Evolutionary conservation across 2,113 vertebrate species (phyloP).

Genomic region (Lophochroa leadbeateri): DNA sequence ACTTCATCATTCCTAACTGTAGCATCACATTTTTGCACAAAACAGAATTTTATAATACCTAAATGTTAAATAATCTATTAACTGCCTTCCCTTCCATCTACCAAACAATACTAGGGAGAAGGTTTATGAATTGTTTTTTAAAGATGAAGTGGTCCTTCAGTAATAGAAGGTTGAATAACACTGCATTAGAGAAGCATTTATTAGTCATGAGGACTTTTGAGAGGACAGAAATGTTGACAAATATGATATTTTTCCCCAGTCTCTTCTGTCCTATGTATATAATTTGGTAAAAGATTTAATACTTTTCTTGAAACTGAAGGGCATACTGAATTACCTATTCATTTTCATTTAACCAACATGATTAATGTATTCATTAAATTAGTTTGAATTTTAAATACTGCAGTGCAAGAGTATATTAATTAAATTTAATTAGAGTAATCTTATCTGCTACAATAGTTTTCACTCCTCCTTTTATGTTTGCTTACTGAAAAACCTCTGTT

Average conservation of each 20-base stretch:
- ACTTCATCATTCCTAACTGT: background rate
- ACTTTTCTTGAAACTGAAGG: constrained; percentile 14
- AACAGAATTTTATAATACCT: background rate
- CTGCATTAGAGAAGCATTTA: background rate
- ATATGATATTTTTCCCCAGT: background rate
- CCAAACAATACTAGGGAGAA: background rate
- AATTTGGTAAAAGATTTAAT: background rate
- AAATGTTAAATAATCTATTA: background rate
- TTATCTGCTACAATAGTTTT: background rate
- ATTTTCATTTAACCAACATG: background rate
- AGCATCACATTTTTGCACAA: background rate
- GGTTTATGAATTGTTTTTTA: background rate
- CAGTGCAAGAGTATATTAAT: constrained; percentile 21
- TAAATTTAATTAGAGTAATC: constrained; percentile 46
- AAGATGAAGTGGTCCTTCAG: background rate
- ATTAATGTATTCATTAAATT: constrained; percentile 52
- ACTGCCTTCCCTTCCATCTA: background rate
- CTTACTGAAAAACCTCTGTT: background rate
- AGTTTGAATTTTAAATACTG: constrained; percentile 4
- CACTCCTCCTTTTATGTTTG: background rate
- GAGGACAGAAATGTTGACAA: background rate
- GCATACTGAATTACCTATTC: background rate
- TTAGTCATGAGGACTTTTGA: background rate
- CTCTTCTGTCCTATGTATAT: background rate
- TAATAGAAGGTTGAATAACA: background rate